phyloP scores from a whole-genome alignment of 1,140 invertebrate species.

The Araneus ventricosus region DNA sequence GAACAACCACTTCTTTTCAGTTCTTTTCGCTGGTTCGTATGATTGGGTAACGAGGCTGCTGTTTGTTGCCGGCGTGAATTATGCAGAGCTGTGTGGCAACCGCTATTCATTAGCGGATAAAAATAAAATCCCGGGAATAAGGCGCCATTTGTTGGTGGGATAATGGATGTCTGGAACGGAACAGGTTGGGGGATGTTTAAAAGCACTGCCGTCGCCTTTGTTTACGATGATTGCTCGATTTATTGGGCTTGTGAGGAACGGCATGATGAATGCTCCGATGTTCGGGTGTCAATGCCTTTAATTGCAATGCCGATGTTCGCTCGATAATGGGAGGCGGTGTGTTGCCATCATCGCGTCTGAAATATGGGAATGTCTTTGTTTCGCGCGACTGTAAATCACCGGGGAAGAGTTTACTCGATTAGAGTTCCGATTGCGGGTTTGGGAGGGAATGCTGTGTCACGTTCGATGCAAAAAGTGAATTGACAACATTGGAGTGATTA shows the following conservation, averaged over 20 bases:
- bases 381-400: background rate
- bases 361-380: background rate
- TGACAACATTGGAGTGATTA: background rate
- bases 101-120: constrained; percentile 4
- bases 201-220: background rate
- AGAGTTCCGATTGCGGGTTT: background rate
- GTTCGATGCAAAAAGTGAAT: background rate
- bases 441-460: too few species aligned
- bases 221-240: constrained; percentile 18
- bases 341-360: background rate
- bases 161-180: background rate
- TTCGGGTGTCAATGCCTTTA: background rate
- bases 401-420: background rate
- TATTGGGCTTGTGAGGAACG: background rate
- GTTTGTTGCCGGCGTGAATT: background rate
- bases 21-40: background rate
- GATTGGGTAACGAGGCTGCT: background rate
- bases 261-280: background rate
- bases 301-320: background rate
- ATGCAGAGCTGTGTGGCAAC: background rate
- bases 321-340: background rate
- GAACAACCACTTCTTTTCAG: background rate
- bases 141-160: background rate
- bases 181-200: background rate
- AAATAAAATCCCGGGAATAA: background rate